Evolutionary conservation across 2,797 vertebrate genomes (phyloP).

Genomic region (Rhinophrynus dorsalis): DNA sequence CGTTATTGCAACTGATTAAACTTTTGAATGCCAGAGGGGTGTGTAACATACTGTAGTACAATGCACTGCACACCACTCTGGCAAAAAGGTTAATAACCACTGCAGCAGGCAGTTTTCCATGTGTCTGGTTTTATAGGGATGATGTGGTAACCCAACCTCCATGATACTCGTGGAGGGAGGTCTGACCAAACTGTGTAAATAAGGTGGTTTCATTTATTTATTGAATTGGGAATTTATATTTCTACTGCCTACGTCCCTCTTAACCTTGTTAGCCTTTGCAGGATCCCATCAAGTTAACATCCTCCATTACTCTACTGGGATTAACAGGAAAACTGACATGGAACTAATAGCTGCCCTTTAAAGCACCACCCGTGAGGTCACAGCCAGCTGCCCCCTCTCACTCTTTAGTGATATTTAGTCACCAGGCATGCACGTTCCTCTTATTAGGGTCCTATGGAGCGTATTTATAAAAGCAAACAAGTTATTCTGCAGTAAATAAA

Average conservation of each 20-base stretch:
- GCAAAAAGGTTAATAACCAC: no score
- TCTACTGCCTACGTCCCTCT: constrained; percentile 68
- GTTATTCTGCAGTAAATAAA: no score
- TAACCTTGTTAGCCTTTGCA: constrained; percentile 83
- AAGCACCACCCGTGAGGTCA: constrained; percentile 73
- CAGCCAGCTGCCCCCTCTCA: constrained; percentile 69
- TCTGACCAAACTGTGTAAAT: constrained; percentile 38
- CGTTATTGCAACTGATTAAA: no score
- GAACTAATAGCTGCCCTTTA: constrained; percentile 78
- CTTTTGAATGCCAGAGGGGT: no score
- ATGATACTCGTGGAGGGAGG: no score
- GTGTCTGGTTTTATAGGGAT: no score
- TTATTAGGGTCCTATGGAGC: no score
- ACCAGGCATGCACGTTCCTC: not conserved
- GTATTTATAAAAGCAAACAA: no score
- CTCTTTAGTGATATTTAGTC: not conserved
- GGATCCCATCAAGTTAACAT: constrained; percentile 78
- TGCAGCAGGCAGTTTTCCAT: no score
- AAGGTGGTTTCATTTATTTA: constrained; percentile 67
- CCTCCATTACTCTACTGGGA: constrained; percentile 72
- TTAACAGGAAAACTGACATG: constrained; percentile 70
- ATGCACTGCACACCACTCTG: no score
- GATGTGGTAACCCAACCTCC: no score
- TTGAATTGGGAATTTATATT: constrained; percentile 59
- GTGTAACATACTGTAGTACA: no score